A percentile compares a stretch with the other conserved stretches of the same genome.
phyloP scores from a whole-genome alignment of 2,888 invertebrate genomes.

The Cybosia mesomella region DNA sequence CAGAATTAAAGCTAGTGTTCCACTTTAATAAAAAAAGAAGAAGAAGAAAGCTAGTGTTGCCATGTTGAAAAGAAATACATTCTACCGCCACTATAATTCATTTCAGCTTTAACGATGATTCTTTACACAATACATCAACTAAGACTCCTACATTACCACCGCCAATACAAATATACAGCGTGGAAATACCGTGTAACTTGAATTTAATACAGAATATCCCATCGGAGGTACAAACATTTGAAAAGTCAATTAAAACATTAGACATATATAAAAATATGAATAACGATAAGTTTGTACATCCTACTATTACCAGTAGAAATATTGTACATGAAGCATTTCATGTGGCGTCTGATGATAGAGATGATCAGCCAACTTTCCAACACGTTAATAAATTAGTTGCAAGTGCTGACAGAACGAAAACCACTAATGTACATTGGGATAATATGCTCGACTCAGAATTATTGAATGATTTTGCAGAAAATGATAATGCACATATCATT shows the following conservation, averaged over 20 bases:
- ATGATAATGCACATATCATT: constrained; percentile 6
- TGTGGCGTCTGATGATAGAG: constrained; percentile 12
- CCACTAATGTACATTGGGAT: constrained; percentile 59
- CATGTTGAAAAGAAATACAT: too few relatives aligned
- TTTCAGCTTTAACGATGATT: constrained; percentile 30
- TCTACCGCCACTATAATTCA: neutral
- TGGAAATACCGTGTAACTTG: constrained; percentile 18
- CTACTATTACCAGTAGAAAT: constrained; percentile 19
- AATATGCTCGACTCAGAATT: constrained; percentile 73
- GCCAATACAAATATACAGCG: constrained; percentile 12
- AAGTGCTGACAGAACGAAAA: constrained; percentile 7
- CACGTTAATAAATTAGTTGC: neutral
- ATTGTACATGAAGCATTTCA: constrained; percentile 13
- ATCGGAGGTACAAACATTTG: constrained; percentile 15
- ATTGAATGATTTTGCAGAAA: constrained; percentile 40
- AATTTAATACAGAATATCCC: constrained; percentile 12
- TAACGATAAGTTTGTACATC: constrained; percentile 18
- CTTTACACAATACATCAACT: constrained; percentile 6
- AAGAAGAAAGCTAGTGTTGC: too few relatives aligned
- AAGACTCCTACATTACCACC: neutral
- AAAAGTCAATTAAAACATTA: constrained; percentile 20
- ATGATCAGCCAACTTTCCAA: neutral
- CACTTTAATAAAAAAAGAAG: too few relatives aligned
- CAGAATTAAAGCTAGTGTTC: too few relatives aligned
- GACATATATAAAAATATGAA: neutral